phyloP scores from a whole-genome alignment of 2,797 vertebrate genomes.

The Aphelocoma californica region DNA sequence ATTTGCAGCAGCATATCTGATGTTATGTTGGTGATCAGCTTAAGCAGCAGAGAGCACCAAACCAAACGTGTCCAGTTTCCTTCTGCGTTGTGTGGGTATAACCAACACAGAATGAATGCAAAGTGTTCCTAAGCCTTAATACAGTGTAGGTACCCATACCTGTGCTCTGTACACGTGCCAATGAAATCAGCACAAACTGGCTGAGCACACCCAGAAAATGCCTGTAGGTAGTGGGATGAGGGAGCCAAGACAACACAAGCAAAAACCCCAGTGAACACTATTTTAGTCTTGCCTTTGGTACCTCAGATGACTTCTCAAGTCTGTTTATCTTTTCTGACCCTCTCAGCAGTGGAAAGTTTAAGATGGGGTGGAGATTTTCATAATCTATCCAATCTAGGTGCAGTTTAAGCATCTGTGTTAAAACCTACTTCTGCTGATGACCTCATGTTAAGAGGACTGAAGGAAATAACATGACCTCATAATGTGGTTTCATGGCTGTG shows the following conservation, averaged over 20 bases:
- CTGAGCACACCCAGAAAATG: background rate
- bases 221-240: fast-evolving
- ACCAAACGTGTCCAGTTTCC: fast-evolving
- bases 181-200: background rate
- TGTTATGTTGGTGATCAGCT: fast-evolving
- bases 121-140: fast-evolving
- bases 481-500: fast-evolving
- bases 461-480: background rate
- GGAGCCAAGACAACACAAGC: background rate
- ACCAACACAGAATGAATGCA: background rate
- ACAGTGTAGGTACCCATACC: fast-evolving
- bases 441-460: background rate
- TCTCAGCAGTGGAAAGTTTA: background rate
- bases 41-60: background rate
- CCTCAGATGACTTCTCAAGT: background rate
- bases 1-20: background rate
- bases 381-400: background rate
- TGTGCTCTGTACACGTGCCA: fast-evolving
- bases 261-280: background rate
- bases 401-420: background rate
- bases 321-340: background rate
- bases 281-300: background rate
- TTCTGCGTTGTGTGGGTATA: fast-evolving
- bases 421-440: background rate
- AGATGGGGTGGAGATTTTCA: background rate